A percentile compares a stretch with the other conserved stretches of the same genome.
phyloP scores from a whole-genome alignment of 2,888 invertebrate genomes.

The Tenthredo scrophulariae region DNA sequence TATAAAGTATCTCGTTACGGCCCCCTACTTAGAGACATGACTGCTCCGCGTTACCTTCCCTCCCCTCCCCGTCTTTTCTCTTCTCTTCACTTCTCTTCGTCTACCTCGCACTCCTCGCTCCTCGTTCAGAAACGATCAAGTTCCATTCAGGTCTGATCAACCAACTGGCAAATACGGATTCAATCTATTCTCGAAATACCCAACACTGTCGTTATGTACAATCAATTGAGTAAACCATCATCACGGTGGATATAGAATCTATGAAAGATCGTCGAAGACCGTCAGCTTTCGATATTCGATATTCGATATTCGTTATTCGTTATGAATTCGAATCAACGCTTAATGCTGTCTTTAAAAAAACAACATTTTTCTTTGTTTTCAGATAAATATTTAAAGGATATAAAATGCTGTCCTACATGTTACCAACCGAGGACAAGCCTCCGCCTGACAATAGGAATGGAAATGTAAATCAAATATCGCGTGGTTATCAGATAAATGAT shows the following conservation, averaged over 20 bases:
- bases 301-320: no score
- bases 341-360: no score
- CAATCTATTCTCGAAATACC: constrained; percentile 2
- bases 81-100: neutral
- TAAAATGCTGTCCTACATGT: constrained; percentile 89
- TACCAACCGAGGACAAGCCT: constrained; percentile 89
- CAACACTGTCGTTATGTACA: neutral
- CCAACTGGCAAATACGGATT: constrained; percentile 33
- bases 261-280: no score
- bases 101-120: neutral
- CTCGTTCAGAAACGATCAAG: constrained; percentile 38
- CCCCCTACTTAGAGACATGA: constrained; percentile 12
- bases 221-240: neutral
- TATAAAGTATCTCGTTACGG: constrained; percentile 45
- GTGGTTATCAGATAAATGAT: constrained; percentile 49
- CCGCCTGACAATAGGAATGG: constrained; percentile 81
- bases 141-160: constrained; percentile 47
- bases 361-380: constrained; percentile 13
- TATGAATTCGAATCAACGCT: no score
- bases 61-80: neutral
- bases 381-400: no score
- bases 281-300: no score
- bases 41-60: neutral
- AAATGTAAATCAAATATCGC: constrained; percentile 72
- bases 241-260: no score